phyloP scores from a whole-genome alignment of 2,797 vertebrate genomes.

The Triplophysa yarkandensis region DNA sequence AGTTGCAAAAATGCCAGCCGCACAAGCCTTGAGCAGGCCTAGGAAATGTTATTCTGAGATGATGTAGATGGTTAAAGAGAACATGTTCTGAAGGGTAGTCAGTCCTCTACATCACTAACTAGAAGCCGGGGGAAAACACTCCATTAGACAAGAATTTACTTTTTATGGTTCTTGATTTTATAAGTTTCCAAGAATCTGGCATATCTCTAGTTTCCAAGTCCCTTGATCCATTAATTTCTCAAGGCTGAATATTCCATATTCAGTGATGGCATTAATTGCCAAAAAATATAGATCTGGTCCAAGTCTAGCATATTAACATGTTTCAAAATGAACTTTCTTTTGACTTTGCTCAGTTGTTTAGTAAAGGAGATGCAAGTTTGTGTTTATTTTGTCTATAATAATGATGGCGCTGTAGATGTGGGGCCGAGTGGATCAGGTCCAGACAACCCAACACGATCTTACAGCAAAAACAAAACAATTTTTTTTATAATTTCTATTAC shows the following conservation, averaged over 20 bases:
- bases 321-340: not conserved
- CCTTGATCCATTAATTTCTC: not conserved
- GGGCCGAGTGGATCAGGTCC: constrained; percentile 28
- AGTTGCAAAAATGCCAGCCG: constrained; percentile 14
- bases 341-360: constrained; percentile 13
- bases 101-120: not conserved
- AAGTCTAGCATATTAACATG: not conserved
- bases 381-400: constrained; percentile 36
- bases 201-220: not conserved
- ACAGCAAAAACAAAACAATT: no score
- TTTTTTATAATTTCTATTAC: no score
- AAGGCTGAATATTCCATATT: not conserved
- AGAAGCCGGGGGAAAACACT: not conserved
- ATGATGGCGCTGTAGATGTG: constrained; percentile 11
- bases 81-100: not conserved
- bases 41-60: constrained; percentile 27
- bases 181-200: not conserved
- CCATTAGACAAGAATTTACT: not conserved
- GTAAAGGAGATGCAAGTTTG: constrained; percentile 9
- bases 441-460: no score
- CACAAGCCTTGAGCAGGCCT: not conserved
- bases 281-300: not conserved
- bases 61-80: not conserved
- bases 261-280: not conserved
- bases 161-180: not conserved